Evolutionary conservation across 2,113 vertebrate species (phyloP), one percentile per base, ranked within the genome.

Genomic region (Crotophaga sulcirostris): DNA sequence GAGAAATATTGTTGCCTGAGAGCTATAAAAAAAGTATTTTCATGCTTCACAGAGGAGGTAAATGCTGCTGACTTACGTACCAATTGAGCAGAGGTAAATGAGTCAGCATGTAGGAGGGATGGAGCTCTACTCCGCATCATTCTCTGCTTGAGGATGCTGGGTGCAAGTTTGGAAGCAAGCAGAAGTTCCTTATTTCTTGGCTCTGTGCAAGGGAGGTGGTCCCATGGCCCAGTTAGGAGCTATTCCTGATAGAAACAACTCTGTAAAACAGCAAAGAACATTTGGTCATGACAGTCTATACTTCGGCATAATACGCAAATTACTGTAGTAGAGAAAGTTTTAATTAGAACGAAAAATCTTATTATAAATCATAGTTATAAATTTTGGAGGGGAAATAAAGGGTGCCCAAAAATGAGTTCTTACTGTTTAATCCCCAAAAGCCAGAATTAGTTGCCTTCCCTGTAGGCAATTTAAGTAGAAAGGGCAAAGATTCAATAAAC

Each of bases 401-500:
- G 9, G 2, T 82, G 26, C 28, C 68, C 34, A 89, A 67, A 62
- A 90, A 19, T 0, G 15, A 64, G 24, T 54, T 23, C 54, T 69
- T 76, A 52, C 33, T 68, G 52, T 87, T 95, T 82, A 21, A 38
- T 77, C 45, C 38, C 42, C 12, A 64, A 12, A 58, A 84, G 60
- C 7, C 60, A 82, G 76, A 89, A 94, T 78, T 68, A 56, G 49
- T 52, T 52, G 58, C 36, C 40, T 95, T 87, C 62, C 91, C 91
- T 82, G 49, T 9, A 72, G 87, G 87, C 69, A 73, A 31, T 63
- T 92, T 63, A 75, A 85, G 54, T 40, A 84, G 56, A 95, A 96
- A 94, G 93, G 80, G 84, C 93, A 96, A 89, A 52, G 74, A 78
- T 84, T 94, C 89, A 87, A 90, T 67, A 93, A 93, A 91, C 44